Percentiles rank a stretch among this genome's conserved stretches.
Evolutionary conservation across 2,113 vertebrate species (phyloP).

Genomic region (Ammodytes dubius): DNA sequence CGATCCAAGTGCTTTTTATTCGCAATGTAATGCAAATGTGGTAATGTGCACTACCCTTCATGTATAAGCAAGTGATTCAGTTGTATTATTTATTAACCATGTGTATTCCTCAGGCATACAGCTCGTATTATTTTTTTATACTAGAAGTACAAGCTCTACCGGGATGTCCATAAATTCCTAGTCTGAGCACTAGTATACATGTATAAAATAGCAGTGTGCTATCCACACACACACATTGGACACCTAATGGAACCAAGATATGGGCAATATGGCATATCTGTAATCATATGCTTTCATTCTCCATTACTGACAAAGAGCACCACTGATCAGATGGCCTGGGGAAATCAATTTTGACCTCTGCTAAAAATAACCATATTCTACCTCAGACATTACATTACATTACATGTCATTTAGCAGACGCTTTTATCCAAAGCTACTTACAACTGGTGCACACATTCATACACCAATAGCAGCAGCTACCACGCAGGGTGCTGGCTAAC

Average conservation of each 20-base stretch:
- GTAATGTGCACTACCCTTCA: neutral
- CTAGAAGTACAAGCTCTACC: neutral
- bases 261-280: conserved; percentile 32
- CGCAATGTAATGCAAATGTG: neutral
- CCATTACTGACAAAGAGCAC: conserved; percentile 50
- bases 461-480: too few relatives aligned
- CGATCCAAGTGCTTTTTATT: neutral
- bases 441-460: too few relatives aligned
- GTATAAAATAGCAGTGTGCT: conserved; percentile 34
- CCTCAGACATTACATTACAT: too few relatives aligned
- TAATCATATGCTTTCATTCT: conserved; percentile 64
- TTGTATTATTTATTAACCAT: neutral
- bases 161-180: neutral
- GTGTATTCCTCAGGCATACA: neutral
- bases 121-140: neutral
- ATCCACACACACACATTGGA: conserved; percentile 8
- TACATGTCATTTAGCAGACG: too few relatives aligned
- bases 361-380: conserved; percentile 34
- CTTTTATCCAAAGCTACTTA: too few relatives aligned
- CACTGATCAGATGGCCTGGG: conserved; percentile 47
- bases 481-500: too few relatives aligned
- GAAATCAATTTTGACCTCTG: conserved; percentile 30
- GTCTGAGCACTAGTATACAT: neutral
- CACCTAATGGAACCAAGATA: conserved; percentile 58
- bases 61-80: conserved; percentile 5